Conservation (phyloP, 2,113 vertebrate species). For the Pavo muticus region DNA sequence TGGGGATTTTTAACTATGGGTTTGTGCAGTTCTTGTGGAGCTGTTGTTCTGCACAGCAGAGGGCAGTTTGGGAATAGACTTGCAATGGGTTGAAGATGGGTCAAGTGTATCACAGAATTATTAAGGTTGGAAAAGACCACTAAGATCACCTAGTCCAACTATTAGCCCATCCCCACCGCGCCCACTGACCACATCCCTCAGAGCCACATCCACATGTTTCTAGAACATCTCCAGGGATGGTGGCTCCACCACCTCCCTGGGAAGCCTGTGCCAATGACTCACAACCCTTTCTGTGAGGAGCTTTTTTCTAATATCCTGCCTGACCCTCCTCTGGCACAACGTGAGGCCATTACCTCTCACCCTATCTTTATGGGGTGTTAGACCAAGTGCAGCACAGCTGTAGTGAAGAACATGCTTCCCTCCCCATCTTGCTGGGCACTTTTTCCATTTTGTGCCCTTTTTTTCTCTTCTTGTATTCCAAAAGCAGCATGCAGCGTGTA, state of each 20-base stretch:
- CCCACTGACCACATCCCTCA: no score
- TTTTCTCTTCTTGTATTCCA: background rate
- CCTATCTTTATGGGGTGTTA: accelerated
- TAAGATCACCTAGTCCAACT: no score
- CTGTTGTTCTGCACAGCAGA: background rate
- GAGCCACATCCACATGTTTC: no score
- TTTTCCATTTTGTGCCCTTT: background rate
- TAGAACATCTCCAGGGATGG: no score
- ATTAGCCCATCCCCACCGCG: no score
- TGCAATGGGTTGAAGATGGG: background rate
- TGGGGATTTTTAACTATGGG: background rate
- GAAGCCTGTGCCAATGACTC: no score
- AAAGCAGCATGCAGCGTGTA: background rate
- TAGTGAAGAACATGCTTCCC: accelerated
- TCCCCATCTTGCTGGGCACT: accelerated
- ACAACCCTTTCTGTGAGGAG: no score
- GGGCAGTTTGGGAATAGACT: background rate
- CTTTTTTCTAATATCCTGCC: no score
- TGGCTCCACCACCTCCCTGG: no score
- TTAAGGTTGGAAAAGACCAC: no score
- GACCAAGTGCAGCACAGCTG: accelerated
- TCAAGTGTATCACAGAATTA: background rate
- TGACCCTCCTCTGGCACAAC: no score
- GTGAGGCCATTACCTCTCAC: no score
- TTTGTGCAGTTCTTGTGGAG: background rate